Evolutionary conservation across 2,113 vertebrate species (phyloP).

Genomic region (Sander vitreus): DNA sequence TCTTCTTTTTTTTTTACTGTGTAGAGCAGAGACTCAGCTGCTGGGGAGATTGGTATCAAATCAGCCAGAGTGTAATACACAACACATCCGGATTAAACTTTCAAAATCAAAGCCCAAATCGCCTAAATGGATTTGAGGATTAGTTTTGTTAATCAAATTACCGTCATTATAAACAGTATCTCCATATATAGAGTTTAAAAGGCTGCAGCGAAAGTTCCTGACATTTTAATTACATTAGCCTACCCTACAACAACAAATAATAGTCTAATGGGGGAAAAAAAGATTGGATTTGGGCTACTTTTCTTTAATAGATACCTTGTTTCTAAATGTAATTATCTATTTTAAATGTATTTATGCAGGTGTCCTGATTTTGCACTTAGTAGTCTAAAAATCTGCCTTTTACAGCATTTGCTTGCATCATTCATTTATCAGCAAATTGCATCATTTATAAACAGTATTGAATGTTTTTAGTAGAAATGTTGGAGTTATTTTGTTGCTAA

Average conservation of each 20-base stretch:
- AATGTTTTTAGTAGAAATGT: not conserved
- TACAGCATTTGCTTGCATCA: not conserved
- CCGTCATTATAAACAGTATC: too few relatives aligned
- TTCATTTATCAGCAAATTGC: not conserved
- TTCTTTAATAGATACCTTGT: too few relatives aligned
- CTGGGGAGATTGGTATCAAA: conserved; percentile 4
- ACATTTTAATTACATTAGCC: not conserved
- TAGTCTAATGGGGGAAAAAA: too few relatives aligned
- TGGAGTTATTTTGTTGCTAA: not conserved
- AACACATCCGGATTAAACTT: conserved; percentile 32
- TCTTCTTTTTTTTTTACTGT: conserved; percentile 8
- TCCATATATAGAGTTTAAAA: not conserved
- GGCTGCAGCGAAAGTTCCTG: not conserved
- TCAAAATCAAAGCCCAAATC: conserved; percentile 41
- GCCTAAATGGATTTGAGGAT: not conserved
- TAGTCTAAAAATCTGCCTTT: not conserved
- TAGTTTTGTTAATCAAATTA: not conserved
- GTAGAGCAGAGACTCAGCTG: conserved; percentile 53
- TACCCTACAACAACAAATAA: too few relatives aligned
- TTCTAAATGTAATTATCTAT: too few relatives aligned
- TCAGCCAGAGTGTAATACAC: rapidly evolving
- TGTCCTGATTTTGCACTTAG: not conserved
- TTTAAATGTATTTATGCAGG: not conserved
- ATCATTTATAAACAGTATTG: not conserved
- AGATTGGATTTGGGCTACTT: not conserved